Conservation (phyloP, 2,888 invertebrate genomes). For the Heteromurus nitidus region DNA sequence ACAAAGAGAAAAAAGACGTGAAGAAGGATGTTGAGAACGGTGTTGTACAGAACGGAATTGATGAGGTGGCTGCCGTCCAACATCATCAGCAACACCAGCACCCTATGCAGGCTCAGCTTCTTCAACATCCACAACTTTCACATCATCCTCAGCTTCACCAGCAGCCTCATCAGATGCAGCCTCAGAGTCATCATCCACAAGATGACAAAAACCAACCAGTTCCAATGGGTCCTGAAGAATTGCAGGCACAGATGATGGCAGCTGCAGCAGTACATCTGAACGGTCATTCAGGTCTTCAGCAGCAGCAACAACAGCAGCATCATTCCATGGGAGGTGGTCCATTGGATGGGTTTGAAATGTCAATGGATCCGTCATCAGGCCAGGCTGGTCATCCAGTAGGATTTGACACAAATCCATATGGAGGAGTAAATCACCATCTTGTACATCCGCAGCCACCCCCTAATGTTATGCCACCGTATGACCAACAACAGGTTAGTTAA, state of each 20-base stretch:
- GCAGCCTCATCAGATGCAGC: constrained; percentile 74
- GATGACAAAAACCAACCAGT: constrained; percentile 74
- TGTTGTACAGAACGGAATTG: constrained; percentile 81
- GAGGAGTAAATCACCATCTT: constrained; percentile 70
- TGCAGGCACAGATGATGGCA: constrained; percentile 72
- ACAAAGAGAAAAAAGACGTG: constrained; percentile 73
- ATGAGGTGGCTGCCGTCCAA: constrained; percentile 79
- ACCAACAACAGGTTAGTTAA: constrained; percentile 71
- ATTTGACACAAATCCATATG: constrained; percentile 68
- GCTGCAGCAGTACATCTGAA: constrained; percentile 65
- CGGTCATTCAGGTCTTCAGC: constrained; percentile 60
- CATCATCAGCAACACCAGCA: constrained; percentile 68
- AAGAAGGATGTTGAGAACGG: constrained; percentile 78
- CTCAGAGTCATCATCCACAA: constrained; percentile 53
- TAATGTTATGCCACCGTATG: constrained; percentile 71
- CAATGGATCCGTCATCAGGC: constrained; percentile 65
- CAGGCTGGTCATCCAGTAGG: constrained; percentile 67
- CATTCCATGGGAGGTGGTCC: constrained; percentile 66
- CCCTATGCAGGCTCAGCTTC: constrained; percentile 65
- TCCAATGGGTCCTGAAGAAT: constrained; percentile 75
- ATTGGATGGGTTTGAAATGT: constrained; percentile 70
- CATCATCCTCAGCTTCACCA: constrained; percentile 76
- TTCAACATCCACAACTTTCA: constrained; percentile 75
- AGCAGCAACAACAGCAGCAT: constrained; percentile 66
- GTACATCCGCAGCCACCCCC: constrained; percentile 69